Evolutionary conservation across 2,113 vertebrate species (phyloP).

Genomic region (Canis aureus): DNA sequence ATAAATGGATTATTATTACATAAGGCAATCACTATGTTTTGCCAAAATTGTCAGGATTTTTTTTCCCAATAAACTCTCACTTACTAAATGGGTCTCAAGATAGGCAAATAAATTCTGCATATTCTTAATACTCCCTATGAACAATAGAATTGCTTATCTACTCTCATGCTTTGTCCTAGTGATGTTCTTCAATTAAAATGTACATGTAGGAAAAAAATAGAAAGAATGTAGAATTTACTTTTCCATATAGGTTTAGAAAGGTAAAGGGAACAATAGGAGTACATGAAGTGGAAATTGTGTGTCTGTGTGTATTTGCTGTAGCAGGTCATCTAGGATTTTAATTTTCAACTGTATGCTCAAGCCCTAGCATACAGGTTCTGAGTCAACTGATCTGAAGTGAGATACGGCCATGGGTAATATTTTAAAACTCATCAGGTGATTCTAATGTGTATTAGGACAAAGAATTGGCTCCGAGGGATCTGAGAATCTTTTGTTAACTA

Average conservation of each 20-base stretch:
- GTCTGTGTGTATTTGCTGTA: neutral
- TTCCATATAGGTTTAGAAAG: neutral
- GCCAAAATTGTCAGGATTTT: neutral
- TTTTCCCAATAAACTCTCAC: neutral
- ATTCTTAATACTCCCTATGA: neutral
- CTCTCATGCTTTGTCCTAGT: neutral
- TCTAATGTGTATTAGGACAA: neutral
- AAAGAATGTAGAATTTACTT: constrained; percentile 12
- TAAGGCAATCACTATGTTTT: constrained; percentile 30
- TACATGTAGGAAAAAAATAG: neutral
- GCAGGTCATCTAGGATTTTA: neutral
- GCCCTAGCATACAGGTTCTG: neutral
- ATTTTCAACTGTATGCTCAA: neutral
- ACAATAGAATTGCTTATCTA: neutral
- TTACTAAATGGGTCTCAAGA: neutral
- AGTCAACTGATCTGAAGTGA: neutral
- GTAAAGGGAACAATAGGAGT: neutral
- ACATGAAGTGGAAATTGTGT: neutral
- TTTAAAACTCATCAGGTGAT: neutral
- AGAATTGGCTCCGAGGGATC: neutral
- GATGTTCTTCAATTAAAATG: constrained; percentile 33
- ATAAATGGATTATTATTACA: neutral
- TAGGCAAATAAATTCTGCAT: neutral
- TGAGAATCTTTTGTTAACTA: neutral
- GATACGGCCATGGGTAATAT: neutral